A percentile compares a stretch with the other conserved stretches of the same genome.
These are phyloP conservation scores for Corythoichthys haematopterus DNA, from an alignment of 2,113 vertebrate genomes.

Conservation along the genomic window DNA sequence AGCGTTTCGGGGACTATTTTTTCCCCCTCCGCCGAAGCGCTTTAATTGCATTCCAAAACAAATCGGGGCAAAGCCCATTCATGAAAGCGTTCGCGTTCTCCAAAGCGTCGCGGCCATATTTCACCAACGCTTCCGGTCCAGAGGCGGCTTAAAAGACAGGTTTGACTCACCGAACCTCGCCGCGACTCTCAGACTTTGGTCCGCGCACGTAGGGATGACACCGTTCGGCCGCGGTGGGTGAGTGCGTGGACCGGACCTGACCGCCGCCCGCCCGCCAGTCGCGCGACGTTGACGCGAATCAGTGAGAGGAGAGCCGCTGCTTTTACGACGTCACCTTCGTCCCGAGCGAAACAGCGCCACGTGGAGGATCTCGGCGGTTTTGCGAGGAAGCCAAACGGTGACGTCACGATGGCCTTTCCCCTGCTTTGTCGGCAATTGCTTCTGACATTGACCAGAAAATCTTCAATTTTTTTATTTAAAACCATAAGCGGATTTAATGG, in stretches of 20 bases:
- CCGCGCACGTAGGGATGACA: constrained; percentile 13
- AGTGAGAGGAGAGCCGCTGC: constrained; percentile 21
- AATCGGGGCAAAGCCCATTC: background rate
- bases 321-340: constrained; percentile 42
- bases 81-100: background rate
- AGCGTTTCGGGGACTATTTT: constrained; percentile 19
- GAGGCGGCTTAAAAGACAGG: background rate
- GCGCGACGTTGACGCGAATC: constrained; percentile 53
- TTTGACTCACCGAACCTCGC: constrained; percentile 47
- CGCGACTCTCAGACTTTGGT: background rate
- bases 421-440: background rate
- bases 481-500: too few relatives aligned
- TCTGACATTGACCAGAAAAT: too few relatives aligned
- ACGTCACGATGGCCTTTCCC: background rate
- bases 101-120: constrained; percentile 31
- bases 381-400: constrained; percentile 5
- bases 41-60: background rate
- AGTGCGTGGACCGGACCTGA: too few relatives aligned
- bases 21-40: background rate
- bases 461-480: too few relatives aligned
- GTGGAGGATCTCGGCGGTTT: background rate
- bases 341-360: constrained; percentile 33
- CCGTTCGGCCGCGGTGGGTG: background rate
- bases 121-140: background rate
- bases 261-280: too few relatives aligned